A percentile compares a stretch with the other conserved stretches of the same genome.
phyloP scores from a whole-genome alignment of 2,113 vertebrate genomes.

The Phodopus roborovskii region DNA sequence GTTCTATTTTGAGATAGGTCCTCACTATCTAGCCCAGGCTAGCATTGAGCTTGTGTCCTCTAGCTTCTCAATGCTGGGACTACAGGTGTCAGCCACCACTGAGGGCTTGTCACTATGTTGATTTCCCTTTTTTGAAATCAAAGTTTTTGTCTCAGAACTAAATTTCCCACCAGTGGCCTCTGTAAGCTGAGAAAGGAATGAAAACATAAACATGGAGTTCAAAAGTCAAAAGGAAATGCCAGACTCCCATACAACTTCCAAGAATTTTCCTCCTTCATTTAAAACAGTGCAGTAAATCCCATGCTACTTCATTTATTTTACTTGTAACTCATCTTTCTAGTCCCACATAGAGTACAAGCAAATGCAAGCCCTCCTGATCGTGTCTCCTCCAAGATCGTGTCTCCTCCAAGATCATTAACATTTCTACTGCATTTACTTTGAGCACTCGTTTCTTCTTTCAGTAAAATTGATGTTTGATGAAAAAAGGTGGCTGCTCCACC shows the following conservation, averaged over 20 bases:
- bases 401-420: neutral
- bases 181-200: slow-evolving; percentile 52
- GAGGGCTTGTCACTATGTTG: neutral
- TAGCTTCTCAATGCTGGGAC: neutral
- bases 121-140: slow-evolving; percentile 9
- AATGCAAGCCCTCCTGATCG: neutral
- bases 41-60: neutral
- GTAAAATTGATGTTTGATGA: neutral
- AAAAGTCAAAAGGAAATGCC: slow-evolving; percentile 46
- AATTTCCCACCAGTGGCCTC: slow-evolving; percentile 47
- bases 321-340: neutral
- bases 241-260: slow-evolving; percentile 13
- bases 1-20: neutral
- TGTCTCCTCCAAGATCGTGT: neutral
- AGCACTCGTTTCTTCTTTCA: neutral
- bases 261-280: neutral
- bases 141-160: neutral
- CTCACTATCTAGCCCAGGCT: neutral
- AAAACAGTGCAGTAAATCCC: neutral
- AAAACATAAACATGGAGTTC: slow-evolving; percentile 59
- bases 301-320: neutral
- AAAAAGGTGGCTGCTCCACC: neutral
- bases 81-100: neutral
- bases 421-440: neutral
- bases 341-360: neutral